Evolutionary conservation across 2,113 vertebrate genomes (phyloP).

Genomic region (Copsychus sechellarum): DNA sequence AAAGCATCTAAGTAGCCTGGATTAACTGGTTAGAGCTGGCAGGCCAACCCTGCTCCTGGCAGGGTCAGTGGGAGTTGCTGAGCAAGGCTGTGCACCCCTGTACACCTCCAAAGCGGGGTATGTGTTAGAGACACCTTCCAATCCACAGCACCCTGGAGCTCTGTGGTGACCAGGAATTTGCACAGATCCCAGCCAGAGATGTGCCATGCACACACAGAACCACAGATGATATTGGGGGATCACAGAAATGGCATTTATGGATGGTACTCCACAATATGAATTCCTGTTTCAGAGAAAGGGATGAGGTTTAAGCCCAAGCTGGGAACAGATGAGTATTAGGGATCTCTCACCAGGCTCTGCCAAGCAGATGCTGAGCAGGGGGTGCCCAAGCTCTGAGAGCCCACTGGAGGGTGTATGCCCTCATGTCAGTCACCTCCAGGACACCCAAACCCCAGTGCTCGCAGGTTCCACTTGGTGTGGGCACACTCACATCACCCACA

Average conservation of each 20-base stretch:
- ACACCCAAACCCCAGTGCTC: background rate
- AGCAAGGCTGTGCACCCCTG: background rate
- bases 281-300: background rate
- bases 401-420: rapidly evolving
- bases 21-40: background rate
- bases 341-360: background rate
- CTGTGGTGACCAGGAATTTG: background rate
- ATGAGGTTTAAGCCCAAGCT: background rate
- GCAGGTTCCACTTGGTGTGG: rapidly evolving
- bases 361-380: background rate
- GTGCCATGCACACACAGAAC: background rate
- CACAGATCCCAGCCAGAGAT: background rate
- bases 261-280: background rate
- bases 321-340: background rate
- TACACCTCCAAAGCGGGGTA: rapidly evolving
- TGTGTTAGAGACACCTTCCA: background rate
- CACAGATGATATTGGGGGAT: background rate
- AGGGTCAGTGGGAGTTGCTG: background rate
- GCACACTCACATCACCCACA: rapidly evolving
- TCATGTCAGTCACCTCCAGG: background rate
- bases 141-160: background rate
- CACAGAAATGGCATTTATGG: background rate
- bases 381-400: background rate
- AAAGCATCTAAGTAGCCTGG: background rate
- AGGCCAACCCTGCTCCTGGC: background rate